A percentile compares a stretch with the other conserved stretches of the same genome.
These are phyloP conservation scores for Mohoua ochrocephala DNA, from an alignment of 2,113 vertebrate species.

Conservation along the genomic window DNA sequence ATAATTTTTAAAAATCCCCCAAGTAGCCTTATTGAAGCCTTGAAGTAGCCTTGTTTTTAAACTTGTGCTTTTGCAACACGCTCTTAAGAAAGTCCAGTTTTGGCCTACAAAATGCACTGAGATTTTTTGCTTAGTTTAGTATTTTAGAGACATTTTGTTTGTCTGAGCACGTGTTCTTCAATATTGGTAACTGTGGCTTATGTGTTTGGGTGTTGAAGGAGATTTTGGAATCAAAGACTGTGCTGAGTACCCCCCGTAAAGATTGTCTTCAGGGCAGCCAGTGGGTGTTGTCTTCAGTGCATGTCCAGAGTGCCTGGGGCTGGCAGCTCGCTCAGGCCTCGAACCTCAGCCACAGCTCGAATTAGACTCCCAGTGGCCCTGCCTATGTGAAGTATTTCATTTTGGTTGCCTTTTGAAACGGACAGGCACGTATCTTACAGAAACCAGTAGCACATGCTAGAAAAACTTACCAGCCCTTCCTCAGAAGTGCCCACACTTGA, in stretches of 20 bases:
- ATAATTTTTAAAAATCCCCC: no score
- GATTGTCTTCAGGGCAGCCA: not conserved
- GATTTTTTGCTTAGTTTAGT: not conserved
- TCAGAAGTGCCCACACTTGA: not conserved
- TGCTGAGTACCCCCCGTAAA: not conserved
- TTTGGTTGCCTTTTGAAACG: not conserved
- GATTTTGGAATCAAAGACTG: not conserved
- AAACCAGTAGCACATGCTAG: not conserved
- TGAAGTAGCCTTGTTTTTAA: not conserved
- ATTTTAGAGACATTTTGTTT: not conserved
- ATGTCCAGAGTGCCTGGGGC: fast-evolving
- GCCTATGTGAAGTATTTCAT: not conserved
- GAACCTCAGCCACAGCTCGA: not conserved
- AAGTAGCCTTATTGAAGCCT: not conserved
- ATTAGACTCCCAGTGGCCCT: not conserved
- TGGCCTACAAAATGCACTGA: not conserved
- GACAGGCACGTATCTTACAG: not conserved
- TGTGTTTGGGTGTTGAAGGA: not conserved
- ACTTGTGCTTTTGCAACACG: fast-evolving
- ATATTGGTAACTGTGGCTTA: not conserved
- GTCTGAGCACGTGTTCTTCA: fast-evolving
- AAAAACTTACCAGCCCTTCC: not conserved
- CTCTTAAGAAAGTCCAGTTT: not conserved
- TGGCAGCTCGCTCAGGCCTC: not conserved
- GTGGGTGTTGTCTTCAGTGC: fast-evolving